phyloP scores from a whole-genome alignment of 2,888 invertebrate species.

The Himalopsyche anomala region DNA sequence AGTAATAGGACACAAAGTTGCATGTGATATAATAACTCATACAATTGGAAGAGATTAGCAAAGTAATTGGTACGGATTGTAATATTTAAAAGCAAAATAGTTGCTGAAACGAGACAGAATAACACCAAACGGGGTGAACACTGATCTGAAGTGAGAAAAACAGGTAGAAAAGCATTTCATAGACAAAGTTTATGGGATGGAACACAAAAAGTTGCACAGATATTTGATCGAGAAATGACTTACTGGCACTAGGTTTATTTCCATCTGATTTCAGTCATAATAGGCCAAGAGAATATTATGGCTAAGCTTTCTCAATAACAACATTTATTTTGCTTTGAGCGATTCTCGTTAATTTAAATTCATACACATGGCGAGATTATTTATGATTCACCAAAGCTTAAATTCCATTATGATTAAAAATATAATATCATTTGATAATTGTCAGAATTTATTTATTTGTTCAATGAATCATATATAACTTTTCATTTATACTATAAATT shows the following conservation, averaged over 20 bases:
- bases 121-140: slow-evolving; percentile 47
- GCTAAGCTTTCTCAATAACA: slow-evolving; percentile 52
- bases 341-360: slow-evolving; percentile 37
- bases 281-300: neutral
- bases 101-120: slow-evolving; percentile 62
- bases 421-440: too few species aligned
- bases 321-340: slow-evolving; percentile 64
- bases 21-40: neutral
- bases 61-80: neutral
- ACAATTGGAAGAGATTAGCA: slow-evolving; percentile 7
- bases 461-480: too few species aligned
- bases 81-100: slow-evolving; percentile 65
- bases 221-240: neutral
- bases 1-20: slow-evolving; percentile 18
- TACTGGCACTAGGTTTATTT: neutral
- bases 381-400: neutral
- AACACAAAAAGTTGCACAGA: slow-evolving; percentile 19
- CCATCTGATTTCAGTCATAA: slow-evolving; percentile 7
- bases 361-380: neutral
- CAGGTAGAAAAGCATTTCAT: slow-evolving; percentile 61
- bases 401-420: too few species aligned
- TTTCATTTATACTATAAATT: too few species aligned
- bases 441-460: too few species aligned
- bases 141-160: slow-evolving; percentile 39
- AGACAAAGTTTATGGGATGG: slow-evolving; percentile 20